phyloP scores from a whole-genome alignment of 1,140 invertebrate genomes.

The Philopotamus ludificatus region DNA sequence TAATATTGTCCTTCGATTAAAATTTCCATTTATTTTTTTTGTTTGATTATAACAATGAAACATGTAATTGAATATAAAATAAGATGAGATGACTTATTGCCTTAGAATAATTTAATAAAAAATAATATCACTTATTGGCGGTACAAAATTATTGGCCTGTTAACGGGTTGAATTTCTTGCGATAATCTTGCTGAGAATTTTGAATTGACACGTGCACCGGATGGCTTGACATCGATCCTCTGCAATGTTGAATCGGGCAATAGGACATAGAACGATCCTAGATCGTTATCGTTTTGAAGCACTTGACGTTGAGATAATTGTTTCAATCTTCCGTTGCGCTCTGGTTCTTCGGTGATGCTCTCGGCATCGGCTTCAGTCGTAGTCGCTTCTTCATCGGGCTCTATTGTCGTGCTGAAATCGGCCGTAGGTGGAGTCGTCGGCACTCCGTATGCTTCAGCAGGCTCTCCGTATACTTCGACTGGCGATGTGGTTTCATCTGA shows the following conservation, averaged over 20 bases:
- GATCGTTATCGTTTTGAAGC: background rate
- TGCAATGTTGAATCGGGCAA: conserved; percentile 27
- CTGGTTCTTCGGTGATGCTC: conserved; percentile 9
- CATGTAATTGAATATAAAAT: too few relatives aligned
- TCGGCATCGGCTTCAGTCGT: background rate
- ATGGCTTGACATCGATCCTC: conserved; percentile 13
- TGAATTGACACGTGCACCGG: conserved; percentile 12
- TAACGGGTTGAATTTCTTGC: conserved; percentile 9
- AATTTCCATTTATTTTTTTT: too few relatives aligned
- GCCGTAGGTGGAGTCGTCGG: conserved; percentile 33
- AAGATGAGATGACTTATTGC: too few relatives aligned
- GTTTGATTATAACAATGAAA: too few relatives aligned
- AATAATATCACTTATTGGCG: background rate
- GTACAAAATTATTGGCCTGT: background rate
- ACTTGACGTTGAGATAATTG: conserved; percentile 9
- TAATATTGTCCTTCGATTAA: too few relatives aligned
- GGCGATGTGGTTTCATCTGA: conserved; percentile 45
- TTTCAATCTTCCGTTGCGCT: conserved; percentile 22
- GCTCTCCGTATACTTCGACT: background rate
- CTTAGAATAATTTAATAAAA: too few relatives aligned
- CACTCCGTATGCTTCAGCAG: conserved; percentile 48
- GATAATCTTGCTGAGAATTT: conserved; percentile 18
- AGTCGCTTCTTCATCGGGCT: background rate
- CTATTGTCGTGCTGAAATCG: background rate
- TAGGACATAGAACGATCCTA: conserved; percentile 21